Percentiles rank a stretch among this genome's conserved stretches.
phyloP scores from a whole-genome alignment of 2,888 invertebrate genomes.

The Eilema sororculum region DNA sequence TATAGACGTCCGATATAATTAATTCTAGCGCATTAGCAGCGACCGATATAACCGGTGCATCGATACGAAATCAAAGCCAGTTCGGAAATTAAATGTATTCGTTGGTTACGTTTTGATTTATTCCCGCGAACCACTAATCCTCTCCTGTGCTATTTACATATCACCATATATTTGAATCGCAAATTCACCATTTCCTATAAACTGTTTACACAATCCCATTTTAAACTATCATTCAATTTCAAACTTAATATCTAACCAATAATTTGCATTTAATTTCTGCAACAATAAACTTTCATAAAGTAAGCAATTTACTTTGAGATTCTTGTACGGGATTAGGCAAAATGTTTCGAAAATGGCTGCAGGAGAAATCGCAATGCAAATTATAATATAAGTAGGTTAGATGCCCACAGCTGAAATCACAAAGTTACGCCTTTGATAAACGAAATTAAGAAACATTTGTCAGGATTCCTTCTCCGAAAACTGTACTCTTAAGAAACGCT shows the following conservation, averaged over 20 bases:
- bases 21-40: conserved; percentile 65
- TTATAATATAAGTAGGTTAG: conserved; percentile 59
- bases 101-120: conserved; percentile 71
- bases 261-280: conserved; percentile 27
- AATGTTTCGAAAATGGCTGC: conserved; percentile 52
- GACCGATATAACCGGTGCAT: conserved; percentile 60
- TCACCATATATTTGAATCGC: conserved; percentile 31
- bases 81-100: conserved; percentile 75
- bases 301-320: conserved; percentile 58
- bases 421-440: conserved; percentile 58
- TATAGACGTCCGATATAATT: conserved; percentile 49
- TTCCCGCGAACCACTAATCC: conserved; percentile 55
- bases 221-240: conserved; percentile 25
- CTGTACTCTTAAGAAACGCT: conserved; percentile 22
- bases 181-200: conserved; percentile 39
- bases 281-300: conserved; percentile 49
- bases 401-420: conserved; percentile 55
- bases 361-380: conserved; percentile 58
- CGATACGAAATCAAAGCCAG: conserved; percentile 64
- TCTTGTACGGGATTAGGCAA: conserved; percentile 53
- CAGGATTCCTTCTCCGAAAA: conserved; percentile 20
- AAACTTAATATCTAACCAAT: conserved; percentile 22
- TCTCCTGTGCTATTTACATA: conserved; percentile 49
- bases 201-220: conserved; percentile 17
- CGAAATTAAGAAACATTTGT: conserved; percentile 51